These are phyloP conservation scores for Mimachlamys varia DNA, from an alignment of 2,888 invertebrate genomes.

Conservation along the genomic window DNA sequence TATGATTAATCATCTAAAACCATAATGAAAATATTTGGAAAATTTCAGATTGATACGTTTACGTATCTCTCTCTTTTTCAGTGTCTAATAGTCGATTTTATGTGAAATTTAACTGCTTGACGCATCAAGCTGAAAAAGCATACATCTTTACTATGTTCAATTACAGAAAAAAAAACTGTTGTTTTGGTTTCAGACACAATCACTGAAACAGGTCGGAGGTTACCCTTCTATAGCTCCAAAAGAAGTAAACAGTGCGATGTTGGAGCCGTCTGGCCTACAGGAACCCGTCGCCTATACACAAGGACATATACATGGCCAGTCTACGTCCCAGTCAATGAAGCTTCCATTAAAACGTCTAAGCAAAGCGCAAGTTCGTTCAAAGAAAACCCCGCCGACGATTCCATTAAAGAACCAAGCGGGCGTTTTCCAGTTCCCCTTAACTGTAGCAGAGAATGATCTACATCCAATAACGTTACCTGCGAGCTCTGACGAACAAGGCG, in stretches of 20 bases:
- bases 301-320: background rate
- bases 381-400: background rate
- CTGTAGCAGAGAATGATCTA: background rate
- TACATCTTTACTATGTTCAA: too few relatives aligned
- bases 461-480: background rate
- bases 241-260: background rate
- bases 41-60: too few relatives aligned
- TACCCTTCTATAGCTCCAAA: background rate
- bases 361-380: background rate
- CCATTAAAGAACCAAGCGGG: background rate
- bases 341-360: background rate
- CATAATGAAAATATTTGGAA: too few relatives aligned
- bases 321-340: background rate
- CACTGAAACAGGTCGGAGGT: background rate
- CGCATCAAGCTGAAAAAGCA: too few relatives aligned
- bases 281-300: background rate
- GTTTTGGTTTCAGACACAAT: background rate
- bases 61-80: too few relatives aligned
- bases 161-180: too few relatives aligned
- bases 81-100: too few relatives aligned
- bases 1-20: too few relatives aligned
- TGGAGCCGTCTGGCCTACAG: background rate
- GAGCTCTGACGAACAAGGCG: background rate
- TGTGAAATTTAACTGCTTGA: too few relatives aligned
- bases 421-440: background rate